Percentiles rank a stretch among this genome's conserved stretches.
Conservation (phyloP, 2,113 vertebrate species). For the Clarias magur region DNA sequence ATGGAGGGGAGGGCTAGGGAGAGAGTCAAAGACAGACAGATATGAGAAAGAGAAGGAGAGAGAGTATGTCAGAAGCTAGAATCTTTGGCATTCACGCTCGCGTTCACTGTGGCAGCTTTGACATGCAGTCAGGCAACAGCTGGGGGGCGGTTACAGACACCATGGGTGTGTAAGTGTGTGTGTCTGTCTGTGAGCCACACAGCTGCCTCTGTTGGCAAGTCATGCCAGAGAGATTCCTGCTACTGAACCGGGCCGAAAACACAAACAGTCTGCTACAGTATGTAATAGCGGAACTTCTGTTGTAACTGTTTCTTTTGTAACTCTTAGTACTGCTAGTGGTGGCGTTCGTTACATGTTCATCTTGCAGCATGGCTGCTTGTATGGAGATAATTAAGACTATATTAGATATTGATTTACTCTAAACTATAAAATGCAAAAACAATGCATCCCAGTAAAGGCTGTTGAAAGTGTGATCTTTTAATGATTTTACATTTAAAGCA, state of each 20-base stretch:
- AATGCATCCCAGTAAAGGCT: background rate
- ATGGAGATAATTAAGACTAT: background rate
- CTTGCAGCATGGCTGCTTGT: background rate
- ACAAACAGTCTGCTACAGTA: constrained; percentile 22
- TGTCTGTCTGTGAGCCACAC: constrained; percentile 48
- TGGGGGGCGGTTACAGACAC: constrained; percentile 43
- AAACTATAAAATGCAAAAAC: background rate
- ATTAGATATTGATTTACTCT: background rate
- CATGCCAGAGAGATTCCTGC: constrained; percentile 40
- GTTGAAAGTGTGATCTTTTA: background rate
- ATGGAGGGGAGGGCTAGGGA: background rate
- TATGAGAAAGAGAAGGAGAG: background rate
- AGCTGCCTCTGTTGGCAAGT: constrained; percentile 51
- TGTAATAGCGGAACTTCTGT: constrained; percentile 22
- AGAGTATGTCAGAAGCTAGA: constrained; percentile 44
- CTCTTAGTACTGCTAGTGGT: background rate
- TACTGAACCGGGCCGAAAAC: constrained; percentile 32
- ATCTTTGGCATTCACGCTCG: constrained; percentile 48
- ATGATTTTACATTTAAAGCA: background rate
- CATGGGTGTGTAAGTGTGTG: constrained; percentile 32
- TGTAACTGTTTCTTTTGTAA: constrained; percentile 21
- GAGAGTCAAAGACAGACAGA: background rate
- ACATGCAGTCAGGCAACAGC: constrained; percentile 50
- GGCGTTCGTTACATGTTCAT: background rate
- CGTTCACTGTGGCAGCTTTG: constrained; percentile 47